Base-by-base conservation (phyloP, 1,140 invertebrate genomes). In the Drosophila kohkoa region DNA sequence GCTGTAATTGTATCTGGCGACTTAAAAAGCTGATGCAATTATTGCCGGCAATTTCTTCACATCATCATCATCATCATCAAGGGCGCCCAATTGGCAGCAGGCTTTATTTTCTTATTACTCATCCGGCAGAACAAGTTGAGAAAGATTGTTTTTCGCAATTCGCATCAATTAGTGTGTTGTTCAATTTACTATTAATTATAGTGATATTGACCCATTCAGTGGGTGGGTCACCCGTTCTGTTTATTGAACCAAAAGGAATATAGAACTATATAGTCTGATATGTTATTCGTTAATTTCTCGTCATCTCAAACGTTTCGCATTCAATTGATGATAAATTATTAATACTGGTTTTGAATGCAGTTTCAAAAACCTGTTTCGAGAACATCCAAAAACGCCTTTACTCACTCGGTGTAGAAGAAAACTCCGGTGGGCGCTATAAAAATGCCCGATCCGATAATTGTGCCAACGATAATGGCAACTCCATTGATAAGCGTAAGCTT, bases 401-500 rank as follows among this genome's bases (percentile, higher is more conserved):
- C 94, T 94, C 82, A 95, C 94, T 94, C 93, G 6, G 95, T 95
- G 71, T 94, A 94, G 8, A 85, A 52, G 81, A 95, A 96, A 15
- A 96, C 96, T 60, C 95, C 95, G 35, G 95, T 95, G 4, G 97
- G 96, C 20, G 96, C 95, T 76, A 97, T 95, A 91, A 97, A 97
- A 71, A 97, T 97, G 52, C 97, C 97, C 38, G 96, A 96, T 10
- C 96, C 96, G 69, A 97, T 96, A 80, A 97, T 97, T 16, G 96
- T 96, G 5, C 97, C 96, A 43, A 97, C 95, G 76, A 98, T 97
- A 55, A 97, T 95, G n/a, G 95, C 96, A n/a, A 97, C 96, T 49
- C 97, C 97, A 93, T 97, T 97, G 77, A 96, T 93, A 7, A 98
- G 93, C 4, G 96, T 97, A 75, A 98, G 96, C 93, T 96, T 97